Evolutionary conservation across 2,797 vertebrate genomes (phyloP).

Genomic region (Sebastes cheni): DNA sequence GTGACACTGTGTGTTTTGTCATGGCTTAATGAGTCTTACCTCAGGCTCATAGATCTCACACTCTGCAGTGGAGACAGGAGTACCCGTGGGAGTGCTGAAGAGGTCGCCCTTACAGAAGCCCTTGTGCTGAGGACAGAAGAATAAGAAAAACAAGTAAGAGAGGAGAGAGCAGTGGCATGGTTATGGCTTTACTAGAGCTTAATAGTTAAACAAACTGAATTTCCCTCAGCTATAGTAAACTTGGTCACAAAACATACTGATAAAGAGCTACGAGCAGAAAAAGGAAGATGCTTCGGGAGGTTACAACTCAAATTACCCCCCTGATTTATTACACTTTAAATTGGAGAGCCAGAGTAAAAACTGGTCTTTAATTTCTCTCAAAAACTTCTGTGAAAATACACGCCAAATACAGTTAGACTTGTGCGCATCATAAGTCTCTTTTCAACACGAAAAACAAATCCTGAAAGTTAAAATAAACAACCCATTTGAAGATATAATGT

Average conservation of each 20-base stretch:
- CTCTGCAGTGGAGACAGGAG: not conserved
- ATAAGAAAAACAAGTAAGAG: not conserved
- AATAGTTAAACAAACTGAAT: not conserved
- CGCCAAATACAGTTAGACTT: not conserved
- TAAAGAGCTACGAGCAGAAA: not conserved
- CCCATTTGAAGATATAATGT: not conserved
- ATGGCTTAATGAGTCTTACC: slow-evolving; percentile 56
- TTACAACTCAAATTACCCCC: not conserved
- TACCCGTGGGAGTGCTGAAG: not conserved
- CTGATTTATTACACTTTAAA: not conserved
- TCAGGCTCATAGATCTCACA: slow-evolving; percentile 83
- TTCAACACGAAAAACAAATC: not conserved
- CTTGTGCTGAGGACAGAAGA: slow-evolving; percentile 74
- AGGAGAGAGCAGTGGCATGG: not conserved
- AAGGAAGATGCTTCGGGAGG: not conserved
- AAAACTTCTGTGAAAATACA: not conserved
- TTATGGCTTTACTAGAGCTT: not conserved
- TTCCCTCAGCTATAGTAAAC: not conserved
- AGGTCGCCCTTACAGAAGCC: slow-evolving; percentile 75
- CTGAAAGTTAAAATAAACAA: not conserved
- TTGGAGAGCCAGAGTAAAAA: not conserved
- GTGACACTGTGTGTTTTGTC: not conserved
- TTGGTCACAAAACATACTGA: not conserved
- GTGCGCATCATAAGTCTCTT: not conserved
- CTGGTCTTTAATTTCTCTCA: not conserved